Conservation (phyloP, 2,888 invertebrate genomes). For the Lycophotia porphyrea region DNA sequence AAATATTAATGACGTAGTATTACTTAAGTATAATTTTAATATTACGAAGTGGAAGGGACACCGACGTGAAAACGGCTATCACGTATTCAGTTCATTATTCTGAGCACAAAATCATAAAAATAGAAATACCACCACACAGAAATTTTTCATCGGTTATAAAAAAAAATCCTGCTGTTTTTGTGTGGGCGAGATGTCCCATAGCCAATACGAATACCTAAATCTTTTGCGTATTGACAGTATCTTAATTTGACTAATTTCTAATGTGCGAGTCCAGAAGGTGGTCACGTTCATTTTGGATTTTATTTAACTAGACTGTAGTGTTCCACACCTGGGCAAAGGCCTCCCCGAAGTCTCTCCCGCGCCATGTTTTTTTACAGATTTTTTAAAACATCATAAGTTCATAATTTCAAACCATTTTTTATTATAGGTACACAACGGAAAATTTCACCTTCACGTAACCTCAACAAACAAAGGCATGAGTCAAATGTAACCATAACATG, state of each 20-base stretch:
- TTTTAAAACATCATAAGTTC: background rate
- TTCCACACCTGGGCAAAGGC: background rate
- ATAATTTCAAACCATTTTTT: background rate
- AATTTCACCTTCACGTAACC: constrained; percentile 26
- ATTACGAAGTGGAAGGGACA: no score
- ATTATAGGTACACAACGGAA: constrained; percentile 15
- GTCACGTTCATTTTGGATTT: background rate
- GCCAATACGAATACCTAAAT: background rate
- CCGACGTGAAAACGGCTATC: no score
- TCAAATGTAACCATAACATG: constrained; percentile 38
- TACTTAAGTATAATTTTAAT: no score
- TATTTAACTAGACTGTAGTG: background rate
- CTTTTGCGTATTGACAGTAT: background rate
- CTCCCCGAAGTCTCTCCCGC: no score
- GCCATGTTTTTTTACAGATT: background rate
- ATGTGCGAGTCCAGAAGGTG: background rate
- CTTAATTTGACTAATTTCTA: background rate
- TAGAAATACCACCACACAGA: no score
- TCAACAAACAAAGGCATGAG: constrained; percentile 31
- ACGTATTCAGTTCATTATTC: no score
- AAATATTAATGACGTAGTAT: no score
- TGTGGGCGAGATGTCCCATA: no score
- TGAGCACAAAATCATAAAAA: no score
- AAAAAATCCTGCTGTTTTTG: no score
- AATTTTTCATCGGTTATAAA: no score